Base-by-base conservation (phyloP, 2,888 invertebrate genomes). In the Drosophila nr. medialis region DNA sequence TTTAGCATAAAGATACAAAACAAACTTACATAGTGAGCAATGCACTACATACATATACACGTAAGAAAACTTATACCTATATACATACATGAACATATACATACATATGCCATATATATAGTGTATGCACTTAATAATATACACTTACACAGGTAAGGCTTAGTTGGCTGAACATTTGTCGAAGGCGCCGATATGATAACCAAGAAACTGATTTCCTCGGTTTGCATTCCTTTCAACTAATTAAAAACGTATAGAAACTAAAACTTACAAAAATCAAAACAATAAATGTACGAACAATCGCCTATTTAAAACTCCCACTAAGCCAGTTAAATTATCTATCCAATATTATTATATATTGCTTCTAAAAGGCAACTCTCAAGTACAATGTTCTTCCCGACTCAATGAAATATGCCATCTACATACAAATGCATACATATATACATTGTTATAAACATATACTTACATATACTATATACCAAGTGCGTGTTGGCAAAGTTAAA, bases 251-350 rank as follows among this genome's bases (percentile, higher is more conserved):
- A 42, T 56, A 50, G 45, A 53, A 65, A 78, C 64, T 71, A 85
- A 48, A 42, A 53, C 30, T 68, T 54, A 45, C 8, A 8, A 15
- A 68, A 61, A 86, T 64, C 42, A 54, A 70, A 53, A 71, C 78
- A 84, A 80, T 80, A 86, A 80, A 72, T 61, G 86, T 89, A 83
- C 58, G 89, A 90, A 85, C 85, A 85, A 85, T 85, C 85, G 90
- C 68, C 81, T 63, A 67, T 63, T 69, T 64, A 71, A 70, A 70
- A 62, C 38, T 64, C 89, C 81, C 86, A 71, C 81, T 61, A 64
- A 79, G 42, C 63, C 59, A 45, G 29, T 59, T 50, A 67, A 50
- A 53, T 54, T 36, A 55, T 40, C 61, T 24, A 61, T 32, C 50
- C 36, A 48, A 50, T 42, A 66, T 38, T 38, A 27, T 11, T 21